Base-by-base conservation (phyloP, 1,140 invertebrate genomes). In the Bombyx mori region DNA sequence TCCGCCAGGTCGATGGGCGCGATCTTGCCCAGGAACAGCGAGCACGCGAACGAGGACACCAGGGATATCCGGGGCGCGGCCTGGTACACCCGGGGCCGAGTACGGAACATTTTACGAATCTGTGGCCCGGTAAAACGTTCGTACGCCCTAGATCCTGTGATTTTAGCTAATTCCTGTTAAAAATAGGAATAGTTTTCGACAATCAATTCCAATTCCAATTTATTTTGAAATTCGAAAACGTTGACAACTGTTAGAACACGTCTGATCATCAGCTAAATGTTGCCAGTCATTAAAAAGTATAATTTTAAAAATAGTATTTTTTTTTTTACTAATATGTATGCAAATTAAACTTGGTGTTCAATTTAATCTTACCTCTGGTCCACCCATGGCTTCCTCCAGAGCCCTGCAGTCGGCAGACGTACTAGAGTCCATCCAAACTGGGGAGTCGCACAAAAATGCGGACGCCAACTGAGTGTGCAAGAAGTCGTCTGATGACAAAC, bases 341-440 rank as follows among this genome's bases (percentile, higher is more conserved):
- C 12, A 18, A 18, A 18, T 18, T 18, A 18, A 18, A 18, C 12
- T 18, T 18, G 12, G 12, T 18, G 12, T 18, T 18, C 12, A 12
- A 43, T 10, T 1, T 10, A n/a, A 10, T 2, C 3, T 44, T 1
- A 93, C 93, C 82, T 91, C 88, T 56, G 94, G 87, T 6, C 97
- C 96, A 35, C 96, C 97, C 18, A 96, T 89, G 49, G 89, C 90
- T 44, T 93, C 89, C 82, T 99, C 97, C 47, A 99, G 79, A 57
- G 92, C 82, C 49, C 88, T 78, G 79, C 97, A 99, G 68, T 98
- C 92, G 49, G 90, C 85, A 0, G 89, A 91, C 0, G 97, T 99
- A 63, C 95, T 97, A 0, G 94, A 94, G 84, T 99, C 97, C 97
- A 98, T 98, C 98, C 98, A 99, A 42, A 98, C 92, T 0, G 98